Conservation (phyloP, 2,888 invertebrate genomes). For the Slavum lentiscoides region DNA sequence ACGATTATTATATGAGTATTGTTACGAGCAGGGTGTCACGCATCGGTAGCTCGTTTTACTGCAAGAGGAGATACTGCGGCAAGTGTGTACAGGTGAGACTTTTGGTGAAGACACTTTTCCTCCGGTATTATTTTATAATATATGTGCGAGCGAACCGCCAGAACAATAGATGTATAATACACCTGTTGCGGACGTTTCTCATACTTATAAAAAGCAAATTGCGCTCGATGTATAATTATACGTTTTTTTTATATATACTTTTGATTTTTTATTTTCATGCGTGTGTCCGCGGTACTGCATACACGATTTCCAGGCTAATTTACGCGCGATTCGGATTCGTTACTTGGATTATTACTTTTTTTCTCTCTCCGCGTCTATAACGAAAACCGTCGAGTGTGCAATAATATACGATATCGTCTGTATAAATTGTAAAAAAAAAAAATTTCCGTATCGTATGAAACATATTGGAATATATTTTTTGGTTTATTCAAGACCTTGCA, state of each 20-base stretch:
- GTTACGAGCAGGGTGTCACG: conserved; percentile 52
- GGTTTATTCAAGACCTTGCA: too few relatives aligned
- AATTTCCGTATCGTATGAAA: not conserved
- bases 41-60: conserved; percentile 39
- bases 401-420: not conserved
- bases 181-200: conserved; percentile 49
- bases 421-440: conserved; percentile 9
- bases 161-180: conserved; percentile 49
- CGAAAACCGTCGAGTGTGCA: not conserved
- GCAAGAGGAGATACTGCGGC: not conserved
- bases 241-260: conserved; percentile 25
- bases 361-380: conserved; percentile 1
- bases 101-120: conserved; percentile 53
- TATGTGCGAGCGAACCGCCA: conserved; percentile 47
- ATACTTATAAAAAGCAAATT: conserved; percentile 50
- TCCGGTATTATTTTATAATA: conserved; percentile 23
- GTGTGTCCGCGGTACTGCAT: not conserved
- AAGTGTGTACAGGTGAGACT: conserved; percentile 48
- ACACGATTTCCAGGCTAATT: conserved; percentile 34
- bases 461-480: too few relatives aligned
- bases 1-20: conserved; percentile 26
- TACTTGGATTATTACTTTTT: not conserved
- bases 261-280: conserved; percentile 20
- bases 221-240: conserved; percentile 25
- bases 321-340: not conserved